Conservation (phyloP, 2,888 invertebrate species). For the Apamea crenata region DNA sequence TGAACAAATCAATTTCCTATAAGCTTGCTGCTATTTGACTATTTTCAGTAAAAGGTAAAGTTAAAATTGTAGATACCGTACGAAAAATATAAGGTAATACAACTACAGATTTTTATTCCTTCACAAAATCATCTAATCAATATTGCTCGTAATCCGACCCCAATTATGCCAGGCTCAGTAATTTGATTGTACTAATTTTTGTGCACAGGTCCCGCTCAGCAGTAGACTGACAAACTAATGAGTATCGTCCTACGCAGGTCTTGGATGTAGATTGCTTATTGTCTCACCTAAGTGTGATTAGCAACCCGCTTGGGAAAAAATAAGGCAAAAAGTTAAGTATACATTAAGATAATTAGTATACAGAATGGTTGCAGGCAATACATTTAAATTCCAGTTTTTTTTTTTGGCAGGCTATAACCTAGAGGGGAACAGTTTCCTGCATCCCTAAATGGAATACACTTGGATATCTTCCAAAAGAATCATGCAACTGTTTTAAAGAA, state of each 20-base stretch:
- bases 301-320: slow-evolving; percentile 6
- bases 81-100: neutral
- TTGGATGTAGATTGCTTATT: slow-evolving; percentile 35
- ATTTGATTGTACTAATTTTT: slow-evolving; percentile 39
- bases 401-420: neutral
- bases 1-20: neutral
- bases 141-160: neutral
- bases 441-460: neutral
- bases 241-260: slow-evolving; percentile 34
- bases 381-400: neutral
- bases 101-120: neutral
- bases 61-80: neutral
- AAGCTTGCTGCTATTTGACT: neutral
- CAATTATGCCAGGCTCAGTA: slow-evolving; percentile 24
- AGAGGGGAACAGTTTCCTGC: neutral
- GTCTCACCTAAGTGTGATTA: slow-evolving; percentile 16
- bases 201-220: neutral
- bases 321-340: slow-evolving; percentile 19
- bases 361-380: neutral
- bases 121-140: neutral
- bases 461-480: too few species aligned
- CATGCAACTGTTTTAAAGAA: too few species aligned
- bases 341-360: slow-evolving; percentile 14
- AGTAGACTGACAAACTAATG: slow-evolving; percentile 23
- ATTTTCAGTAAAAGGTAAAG: neutral